Evolutionary conservation across 2,888 invertebrate species (phyloP).

Genomic region (Patella depressa): DNA sequence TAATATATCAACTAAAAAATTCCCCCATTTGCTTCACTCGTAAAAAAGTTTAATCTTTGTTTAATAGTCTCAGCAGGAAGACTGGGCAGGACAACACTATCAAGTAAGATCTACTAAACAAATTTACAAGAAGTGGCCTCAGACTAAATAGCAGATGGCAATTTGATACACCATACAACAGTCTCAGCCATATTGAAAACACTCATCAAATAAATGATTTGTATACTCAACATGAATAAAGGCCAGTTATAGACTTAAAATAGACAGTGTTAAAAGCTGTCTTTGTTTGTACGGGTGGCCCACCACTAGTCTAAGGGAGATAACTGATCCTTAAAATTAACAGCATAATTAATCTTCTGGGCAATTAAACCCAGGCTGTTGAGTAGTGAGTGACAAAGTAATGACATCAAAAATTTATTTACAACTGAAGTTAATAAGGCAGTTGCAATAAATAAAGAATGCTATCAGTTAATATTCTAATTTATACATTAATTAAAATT

Average conservation of each 20-base stretch:
- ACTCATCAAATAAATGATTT: slow-evolving; percentile 13
- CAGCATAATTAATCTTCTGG: too few species aligned
- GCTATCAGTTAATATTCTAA: too few species aligned
- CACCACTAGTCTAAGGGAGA: background rate
- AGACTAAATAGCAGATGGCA: slow-evolving; percentile 19
- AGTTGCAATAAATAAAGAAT: too few species aligned
- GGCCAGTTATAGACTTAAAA: slow-evolving; percentile 12
- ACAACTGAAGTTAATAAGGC: too few species aligned
- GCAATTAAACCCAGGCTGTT: too few species aligned
- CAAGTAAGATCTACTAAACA: background rate
- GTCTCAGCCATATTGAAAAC: slow-evolving; percentile 24
- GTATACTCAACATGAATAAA: slow-evolving; percentile 13
- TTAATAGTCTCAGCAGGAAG: slow-evolving; percentile 3
- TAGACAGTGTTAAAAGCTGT: slow-evolving; percentile 10
- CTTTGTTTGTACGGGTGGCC: background rate
- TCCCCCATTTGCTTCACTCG: background rate
- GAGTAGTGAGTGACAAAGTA: too few species aligned
- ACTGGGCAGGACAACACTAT: background rate
- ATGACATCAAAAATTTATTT: too few species aligned
- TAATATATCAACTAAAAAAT: too few species aligned
- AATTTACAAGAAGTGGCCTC: slow-evolving; percentile 4
- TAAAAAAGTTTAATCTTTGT: background rate
- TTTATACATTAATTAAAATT: too few species aligned
- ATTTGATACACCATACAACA: slow-evolving; percentile 21
- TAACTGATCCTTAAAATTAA: background rate